These are phyloP conservation scores for Agrotis puta DNA, from an alignment of 2,888 invertebrate species.

Conservation along the genomic window DNA sequence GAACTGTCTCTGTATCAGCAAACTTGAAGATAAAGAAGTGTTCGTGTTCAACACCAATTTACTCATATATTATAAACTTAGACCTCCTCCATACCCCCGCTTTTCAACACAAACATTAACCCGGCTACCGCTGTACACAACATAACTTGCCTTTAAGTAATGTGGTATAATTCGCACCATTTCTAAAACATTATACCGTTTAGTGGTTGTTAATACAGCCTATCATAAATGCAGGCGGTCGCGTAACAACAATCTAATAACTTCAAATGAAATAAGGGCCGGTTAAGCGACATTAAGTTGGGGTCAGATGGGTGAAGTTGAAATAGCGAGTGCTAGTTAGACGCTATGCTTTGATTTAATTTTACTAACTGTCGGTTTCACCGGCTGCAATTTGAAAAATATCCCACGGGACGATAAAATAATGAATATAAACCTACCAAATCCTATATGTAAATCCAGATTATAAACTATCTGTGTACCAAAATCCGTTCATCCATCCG, in stretches of 20 bases:
- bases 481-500: too few species aligned
- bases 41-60: neutral
- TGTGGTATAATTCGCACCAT: slow-evolving; percentile 17
- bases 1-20: too few species aligned
- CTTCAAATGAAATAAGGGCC: slow-evolving; percentile 60
- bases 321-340: neutral
- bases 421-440: too few species aligned
- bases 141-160: slow-evolving; percentile 21
- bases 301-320: slow-evolving; percentile 12
- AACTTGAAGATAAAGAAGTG: too few species aligned
- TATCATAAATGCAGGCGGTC: slow-evolving; percentile 58
- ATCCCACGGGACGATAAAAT: too few species aligned
- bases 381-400: too few species aligned
- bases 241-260: slow-evolving; percentile 54
- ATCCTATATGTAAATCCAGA: too few species aligned
- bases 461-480: too few species aligned
- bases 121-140: neutral
- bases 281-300: slow-evolving; percentile 36
- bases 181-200: slow-evolving; percentile 47
- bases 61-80: neutral
- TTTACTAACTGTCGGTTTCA: too few species aligned
- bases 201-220: slow-evolving; percentile 54
- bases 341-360: too few species aligned
- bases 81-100: neutral
- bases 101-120: slow-evolving; percentile 15